Conservation (phyloP, 2,113 vertebrate genomes). For the Anguilla rostrata region DNA sequence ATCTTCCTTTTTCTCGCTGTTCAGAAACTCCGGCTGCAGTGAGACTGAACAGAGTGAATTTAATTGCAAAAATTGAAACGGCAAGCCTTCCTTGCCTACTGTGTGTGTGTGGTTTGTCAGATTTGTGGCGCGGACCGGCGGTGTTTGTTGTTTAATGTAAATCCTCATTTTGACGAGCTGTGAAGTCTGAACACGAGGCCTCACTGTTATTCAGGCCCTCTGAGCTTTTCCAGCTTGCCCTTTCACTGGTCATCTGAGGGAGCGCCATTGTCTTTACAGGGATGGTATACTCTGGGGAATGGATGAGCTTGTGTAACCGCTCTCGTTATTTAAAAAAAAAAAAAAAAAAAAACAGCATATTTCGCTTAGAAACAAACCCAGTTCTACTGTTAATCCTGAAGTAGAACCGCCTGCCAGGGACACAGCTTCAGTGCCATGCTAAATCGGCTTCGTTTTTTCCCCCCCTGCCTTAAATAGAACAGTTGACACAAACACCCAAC, state of each 20-base stretch:
- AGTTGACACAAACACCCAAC: not conserved
- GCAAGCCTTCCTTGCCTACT: not conserved
- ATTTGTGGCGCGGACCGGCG: not conserved
- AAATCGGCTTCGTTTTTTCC: not conserved
- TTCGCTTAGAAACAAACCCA: constrained; percentile 2
- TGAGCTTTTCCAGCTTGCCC: not conserved
- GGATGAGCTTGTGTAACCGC: constrained; percentile 32
- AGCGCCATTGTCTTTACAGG: constrained; percentile 58
- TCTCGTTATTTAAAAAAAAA: not conserved
- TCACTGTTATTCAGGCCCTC: not conserved
- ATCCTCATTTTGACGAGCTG: not conserved
- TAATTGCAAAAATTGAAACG: not conserved
- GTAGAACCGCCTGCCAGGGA: constrained; percentile 25
- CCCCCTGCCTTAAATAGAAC: not conserved
- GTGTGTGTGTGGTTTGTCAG: too few species aligned
- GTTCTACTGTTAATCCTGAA: constrained; percentile 51
- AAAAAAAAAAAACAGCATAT: not conserved
- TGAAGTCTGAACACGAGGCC: not conserved
- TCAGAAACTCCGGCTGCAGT: not conserved
- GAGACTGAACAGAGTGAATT: not conserved
- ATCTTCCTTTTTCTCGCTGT: not conserved
- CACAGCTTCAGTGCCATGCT: constrained; percentile 22
- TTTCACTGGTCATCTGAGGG: constrained; percentile 38
- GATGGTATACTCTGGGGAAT: constrained; percentile 53
- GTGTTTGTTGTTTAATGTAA: not conserved